These are phyloP conservation scores for Oligia strigilis DNA, from an alignment of 2,888 invertebrate genomes.

Conservation along the genomic window DNA sequence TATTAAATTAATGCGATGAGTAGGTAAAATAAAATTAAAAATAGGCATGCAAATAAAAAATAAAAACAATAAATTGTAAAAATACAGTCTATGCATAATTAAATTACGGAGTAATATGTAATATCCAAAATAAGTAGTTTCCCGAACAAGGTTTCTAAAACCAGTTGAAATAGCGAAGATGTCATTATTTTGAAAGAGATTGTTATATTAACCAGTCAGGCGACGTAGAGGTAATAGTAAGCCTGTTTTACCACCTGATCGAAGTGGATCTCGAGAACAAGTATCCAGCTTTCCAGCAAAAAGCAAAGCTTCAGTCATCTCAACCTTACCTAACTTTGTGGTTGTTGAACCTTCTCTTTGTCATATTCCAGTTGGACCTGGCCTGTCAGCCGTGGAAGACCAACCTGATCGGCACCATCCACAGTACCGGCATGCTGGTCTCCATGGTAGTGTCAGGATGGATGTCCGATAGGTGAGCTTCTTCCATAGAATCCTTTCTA, in stretches of 20 bases:
- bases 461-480: constrained; percentile 79
- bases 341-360: background rate
- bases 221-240: background rate
- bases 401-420: constrained; percentile 82
- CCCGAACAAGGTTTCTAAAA: too few relatives aligned
- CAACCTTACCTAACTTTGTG: background rate
- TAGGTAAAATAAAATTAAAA: too few relatives aligned
- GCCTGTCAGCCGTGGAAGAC: constrained; percentile 82
- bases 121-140: too few relatives aligned
- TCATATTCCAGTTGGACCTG: constrained; percentile 77
- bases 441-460: constrained; percentile 81
- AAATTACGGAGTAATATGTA: too few relatives aligned
- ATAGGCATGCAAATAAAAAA: too few relatives aligned
- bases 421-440: constrained; percentile 79
- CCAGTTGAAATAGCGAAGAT: background rate
- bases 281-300: background rate
- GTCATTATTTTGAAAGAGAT: background rate
- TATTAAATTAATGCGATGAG: too few relatives aligned
- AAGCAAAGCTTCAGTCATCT: background rate
- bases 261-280: background rate
- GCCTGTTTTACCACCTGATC: background rate
- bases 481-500: background rate
- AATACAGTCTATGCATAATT: too few relatives aligned
- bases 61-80: too few relatives aligned
- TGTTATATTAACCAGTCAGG: background rate